phyloP scores from a whole-genome alignment of 2,797 vertebrate species.

The Austrolebias charrua region DNA sequence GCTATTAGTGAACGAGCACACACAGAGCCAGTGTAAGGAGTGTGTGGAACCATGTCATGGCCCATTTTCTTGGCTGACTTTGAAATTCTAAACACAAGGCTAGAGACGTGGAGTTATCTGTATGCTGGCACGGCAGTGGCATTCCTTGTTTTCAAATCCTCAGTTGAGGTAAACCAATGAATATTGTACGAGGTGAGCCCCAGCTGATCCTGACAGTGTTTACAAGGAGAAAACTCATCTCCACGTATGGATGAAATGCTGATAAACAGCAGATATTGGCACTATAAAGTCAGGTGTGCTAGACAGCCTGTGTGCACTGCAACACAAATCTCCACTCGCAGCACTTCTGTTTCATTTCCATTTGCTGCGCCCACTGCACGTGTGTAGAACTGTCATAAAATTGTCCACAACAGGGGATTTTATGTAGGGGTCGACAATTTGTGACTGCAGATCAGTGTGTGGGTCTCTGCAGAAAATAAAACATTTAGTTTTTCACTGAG shows the following conservation, averaged over 20 bases:
- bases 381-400: slow-evolving; percentile 36
- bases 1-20: slow-evolving; percentile 11
- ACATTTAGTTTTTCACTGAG: slow-evolving; percentile 5
- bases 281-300: slow-evolving; percentile 40
- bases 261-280: slow-evolving; percentile 55
- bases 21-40: slow-evolving; percentile 19
- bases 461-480: slow-evolving; percentile 26
- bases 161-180: slow-evolving; percentile 46
- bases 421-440: slow-evolving; percentile 34
- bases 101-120: slow-evolving; percentile 28
- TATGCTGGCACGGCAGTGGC: slow-evolving; percentile 25
- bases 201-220: slow-evolving; percentile 44
- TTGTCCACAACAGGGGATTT: slow-evolving; percentile 38
- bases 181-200: slow-evolving; percentile 54
- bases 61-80: slow-evolving; percentile 47
- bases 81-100: slow-evolving; percentile 27
- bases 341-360: slow-evolving; percentile 38
- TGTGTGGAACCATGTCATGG: slow-evolving; percentile 36
- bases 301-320: slow-evolving; percentile 29
- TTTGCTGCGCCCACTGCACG: slow-evolving; percentile 10
- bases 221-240: slow-evolving; percentile 35
- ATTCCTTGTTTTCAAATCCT: slow-evolving; percentile 38
- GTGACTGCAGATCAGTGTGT: slow-evolving; percentile 39
- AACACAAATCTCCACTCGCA: slow-evolving; percentile 43
- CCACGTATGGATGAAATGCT: slow-evolving; percentile 56